Conservation (phyloP, 2,888 invertebrate species). For the Coenonympha glycerion region DNA sequence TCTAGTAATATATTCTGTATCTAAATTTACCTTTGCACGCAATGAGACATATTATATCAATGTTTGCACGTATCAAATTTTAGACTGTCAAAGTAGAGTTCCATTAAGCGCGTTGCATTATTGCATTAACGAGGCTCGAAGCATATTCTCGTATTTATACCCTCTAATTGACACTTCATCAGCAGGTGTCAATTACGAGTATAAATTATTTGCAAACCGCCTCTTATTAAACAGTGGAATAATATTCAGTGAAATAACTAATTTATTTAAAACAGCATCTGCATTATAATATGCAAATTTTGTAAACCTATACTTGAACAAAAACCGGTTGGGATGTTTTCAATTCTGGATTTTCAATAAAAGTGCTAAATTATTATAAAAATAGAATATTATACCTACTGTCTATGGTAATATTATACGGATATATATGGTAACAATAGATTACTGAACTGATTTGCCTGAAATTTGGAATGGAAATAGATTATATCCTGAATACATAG, state of each 20-base stretch:
- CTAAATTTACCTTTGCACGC: too few relatives aligned
- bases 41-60: too few relatives aligned
- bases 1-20: too few relatives aligned
- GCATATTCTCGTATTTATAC: neutral
- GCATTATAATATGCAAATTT: neutral
- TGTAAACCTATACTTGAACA: neutral
- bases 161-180: slow-evolving; percentile 30
- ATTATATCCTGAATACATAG: too few relatives aligned
- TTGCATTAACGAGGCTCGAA: neutral
- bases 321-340: neutral
- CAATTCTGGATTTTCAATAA: too few relatives aligned
- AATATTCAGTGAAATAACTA: neutral
- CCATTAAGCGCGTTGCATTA: neutral
- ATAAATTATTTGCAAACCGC: slow-evolving; percentile 6
- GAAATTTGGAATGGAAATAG: too few relatives aligned
- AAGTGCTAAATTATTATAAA: too few relatives aligned
- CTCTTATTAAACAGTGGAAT: neutral
- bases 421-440: too few relatives aligned
- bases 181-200: slow-evolving; percentile 8
- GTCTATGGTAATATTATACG: too few relatives aligned
- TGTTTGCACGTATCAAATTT: neutral
- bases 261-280: neutral
- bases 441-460: too few relatives aligned
- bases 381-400: too few relatives aligned
- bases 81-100: neutral